phyloP scores from a whole-genome alignment of 2,888 invertebrate genomes.

The Cerceris rybyensis region DNA sequence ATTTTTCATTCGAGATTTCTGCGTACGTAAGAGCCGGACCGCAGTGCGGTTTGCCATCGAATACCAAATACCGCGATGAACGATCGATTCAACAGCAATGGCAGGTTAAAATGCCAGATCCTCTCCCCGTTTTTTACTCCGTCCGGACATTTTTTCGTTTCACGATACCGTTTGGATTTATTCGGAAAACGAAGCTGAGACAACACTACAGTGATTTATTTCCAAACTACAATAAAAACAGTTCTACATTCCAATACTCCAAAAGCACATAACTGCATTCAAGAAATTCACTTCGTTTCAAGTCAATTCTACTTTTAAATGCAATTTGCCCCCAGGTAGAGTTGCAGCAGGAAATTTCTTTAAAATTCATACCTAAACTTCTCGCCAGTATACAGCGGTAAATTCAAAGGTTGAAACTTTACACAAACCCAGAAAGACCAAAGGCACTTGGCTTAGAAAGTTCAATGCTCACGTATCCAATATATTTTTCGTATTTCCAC shows the following conservation, averaged over 20 bases:
- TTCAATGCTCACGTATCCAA: slow-evolving; percentile 14
- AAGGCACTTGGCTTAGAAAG: slow-evolving; percentile 13
- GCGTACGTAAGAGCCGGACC: too few relatives aligned
- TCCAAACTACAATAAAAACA: too few relatives aligned
- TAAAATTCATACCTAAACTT: too few relatives aligned
- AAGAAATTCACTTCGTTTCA: too few relatives aligned
- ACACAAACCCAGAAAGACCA: neutral
- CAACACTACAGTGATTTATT: too few relatives aligned
- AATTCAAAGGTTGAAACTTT: neutral
- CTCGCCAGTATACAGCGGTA: too few relatives aligned
- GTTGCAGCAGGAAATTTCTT: too few relatives aligned
- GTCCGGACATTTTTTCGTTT: neutral
- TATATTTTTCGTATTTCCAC: slow-evolving; percentile 20
- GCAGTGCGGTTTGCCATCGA: neutral
- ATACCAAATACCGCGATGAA: slow-evolving; percentile 2
- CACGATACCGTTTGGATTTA: neutral
- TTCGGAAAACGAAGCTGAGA: neutral
- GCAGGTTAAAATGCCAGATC: neutral
- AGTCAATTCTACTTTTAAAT: too few relatives aligned
- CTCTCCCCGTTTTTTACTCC: neutral
- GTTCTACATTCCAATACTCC: too few relatives aligned
- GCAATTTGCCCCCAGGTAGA: too few relatives aligned
- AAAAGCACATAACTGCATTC: too few relatives aligned
- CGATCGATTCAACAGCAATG: neutral
- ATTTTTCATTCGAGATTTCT: too few relatives aligned